Evolutionary conservation across 2,888 invertebrate genomes (phyloP).

Genomic region (Orchestes rusci): DNA sequence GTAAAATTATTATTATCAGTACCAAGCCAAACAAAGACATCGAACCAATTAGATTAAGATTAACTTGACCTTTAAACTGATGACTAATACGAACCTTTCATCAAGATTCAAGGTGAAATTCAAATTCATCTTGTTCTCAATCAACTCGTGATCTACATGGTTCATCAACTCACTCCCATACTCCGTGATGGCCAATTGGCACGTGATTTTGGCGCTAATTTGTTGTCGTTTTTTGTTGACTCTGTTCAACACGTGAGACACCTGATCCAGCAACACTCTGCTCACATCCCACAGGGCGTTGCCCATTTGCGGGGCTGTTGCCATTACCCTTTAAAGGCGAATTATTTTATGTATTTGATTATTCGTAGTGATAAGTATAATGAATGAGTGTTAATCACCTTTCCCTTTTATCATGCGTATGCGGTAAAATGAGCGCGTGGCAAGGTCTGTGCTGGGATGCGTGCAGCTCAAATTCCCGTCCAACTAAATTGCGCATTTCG

Average conservation of each 20-base stretch:
- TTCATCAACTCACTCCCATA: conserved; percentile 46
- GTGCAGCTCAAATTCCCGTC: conserved; percentile 13
- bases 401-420: conserved; percentile 10
- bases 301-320: conserved; percentile 63
- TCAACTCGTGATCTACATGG: conserved; percentile 39
- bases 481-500: conserved; percentile 16
- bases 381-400: conserved; percentile 16
- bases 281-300: conserved; percentile 53
- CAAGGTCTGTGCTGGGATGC: conserved; percentile 16
- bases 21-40: too few species aligned
- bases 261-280: conserved; percentile 54
- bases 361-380: background rate
- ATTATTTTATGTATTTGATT: background rate
- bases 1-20: too few species aligned
- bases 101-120: conserved; percentile 55
- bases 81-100: too few species aligned
- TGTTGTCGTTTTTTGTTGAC: conserved; percentile 45
- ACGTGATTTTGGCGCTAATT: conserved; percentile 50
- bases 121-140: conserved; percentile 52
- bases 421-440: conserved; percentile 18
- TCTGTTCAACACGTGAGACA: conserved; percentile 48
- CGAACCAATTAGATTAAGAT: too few species aligned
- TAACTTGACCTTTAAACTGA: too few species aligned
- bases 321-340: conserved; percentile 53
- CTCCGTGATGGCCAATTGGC: conserved; percentile 60